Evolutionary conservation across 2,797 vertebrate genomes (phyloP).

Genomic region (Microcaecilia unicolor): DNA sequence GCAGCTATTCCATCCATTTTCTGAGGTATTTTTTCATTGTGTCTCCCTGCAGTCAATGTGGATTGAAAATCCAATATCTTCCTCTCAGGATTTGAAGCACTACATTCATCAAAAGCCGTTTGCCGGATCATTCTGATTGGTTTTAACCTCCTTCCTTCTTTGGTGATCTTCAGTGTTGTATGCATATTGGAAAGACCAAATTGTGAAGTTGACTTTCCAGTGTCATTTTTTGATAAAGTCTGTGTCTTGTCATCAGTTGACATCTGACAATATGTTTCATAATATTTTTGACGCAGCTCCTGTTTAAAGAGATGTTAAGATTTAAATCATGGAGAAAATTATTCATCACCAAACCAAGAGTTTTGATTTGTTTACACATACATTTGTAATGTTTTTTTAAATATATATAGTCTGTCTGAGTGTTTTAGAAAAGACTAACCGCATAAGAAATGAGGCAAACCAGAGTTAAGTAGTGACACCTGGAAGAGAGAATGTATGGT

Average conservation of each 20-base stretch:
- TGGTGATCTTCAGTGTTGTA: slow-evolving; percentile 5
- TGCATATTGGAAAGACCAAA: not conserved
- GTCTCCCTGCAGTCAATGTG: not conserved
- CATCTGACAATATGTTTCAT: slow-evolving; percentile 14
- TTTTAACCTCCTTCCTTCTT: slow-evolving; percentile 2
- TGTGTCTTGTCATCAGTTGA: slow-evolving; percentile 8
- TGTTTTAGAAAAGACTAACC: no score
- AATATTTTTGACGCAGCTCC: slow-evolving; percentile 45
- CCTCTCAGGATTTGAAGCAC: not conserved
- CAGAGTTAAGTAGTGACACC: no score
- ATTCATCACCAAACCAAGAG: no score
- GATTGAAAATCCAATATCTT: not conserved
- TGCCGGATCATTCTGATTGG: not conserved
- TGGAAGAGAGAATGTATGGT: no score
- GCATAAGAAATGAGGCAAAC: no score
- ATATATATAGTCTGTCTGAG: no score
- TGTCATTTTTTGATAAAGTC: slow-evolving; percentile 10
- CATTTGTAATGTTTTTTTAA: no score
- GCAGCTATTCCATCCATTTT: not conserved
- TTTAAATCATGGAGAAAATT: not conserved
- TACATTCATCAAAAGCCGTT: not conserved
- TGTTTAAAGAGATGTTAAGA: slow-evolving; percentile 3
- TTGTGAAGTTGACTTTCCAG: no score
- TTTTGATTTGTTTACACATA: no score
- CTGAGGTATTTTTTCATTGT: not conserved